These are phyloP conservation scores for Dichetophora obliterata DNA, from an alignment of 2,888 invertebrate species.

Conservation along the genomic window DNA sequence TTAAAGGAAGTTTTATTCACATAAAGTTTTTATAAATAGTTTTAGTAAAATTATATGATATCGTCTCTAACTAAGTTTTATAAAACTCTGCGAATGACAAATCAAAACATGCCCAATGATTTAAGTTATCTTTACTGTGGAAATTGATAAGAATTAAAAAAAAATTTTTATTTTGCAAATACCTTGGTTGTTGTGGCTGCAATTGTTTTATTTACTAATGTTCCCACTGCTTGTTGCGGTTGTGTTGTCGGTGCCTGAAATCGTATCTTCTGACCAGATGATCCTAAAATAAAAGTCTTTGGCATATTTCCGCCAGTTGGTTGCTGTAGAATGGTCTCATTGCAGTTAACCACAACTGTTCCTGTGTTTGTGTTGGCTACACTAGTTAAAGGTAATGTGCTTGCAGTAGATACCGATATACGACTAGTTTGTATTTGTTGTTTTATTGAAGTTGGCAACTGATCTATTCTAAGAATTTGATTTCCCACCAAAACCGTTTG, in stretches of 20 bases:
- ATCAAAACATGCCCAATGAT: no score
- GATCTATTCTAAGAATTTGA: constrained; percentile 66
- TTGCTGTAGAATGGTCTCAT: constrained; percentile 36
- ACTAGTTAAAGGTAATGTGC: constrained; percentile 43
- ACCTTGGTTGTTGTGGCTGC: neutral
- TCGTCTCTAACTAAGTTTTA: no score
- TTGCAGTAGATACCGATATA: constrained; percentile 42
- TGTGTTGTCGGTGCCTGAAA: constrained; percentile 55
- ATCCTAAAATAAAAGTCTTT: constrained; percentile 63
- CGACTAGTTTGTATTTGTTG: constrained; percentile 39
- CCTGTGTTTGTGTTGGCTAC: constrained; percentile 52
- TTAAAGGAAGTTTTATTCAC: no score
- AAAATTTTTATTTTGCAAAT: constrained; percentile 3
- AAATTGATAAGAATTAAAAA: no score
- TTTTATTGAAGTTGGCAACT: constrained; percentile 51
- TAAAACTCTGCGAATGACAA: no score
- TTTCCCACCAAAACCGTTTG: constrained; percentile 70
- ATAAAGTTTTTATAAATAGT: no score
- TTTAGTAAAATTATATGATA: no score
- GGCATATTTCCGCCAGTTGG: constrained; percentile 47
- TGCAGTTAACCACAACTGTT: constrained; percentile 51
- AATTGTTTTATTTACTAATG: constrained; percentile 35
- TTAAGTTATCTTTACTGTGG: no score
- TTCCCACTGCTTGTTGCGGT: constrained; percentile 23
- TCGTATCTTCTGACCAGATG: constrained; percentile 64